phyloP scores from a whole-genome alignment of 2,888 invertebrate genomes.

The Palloptera scutellata region DNA sequence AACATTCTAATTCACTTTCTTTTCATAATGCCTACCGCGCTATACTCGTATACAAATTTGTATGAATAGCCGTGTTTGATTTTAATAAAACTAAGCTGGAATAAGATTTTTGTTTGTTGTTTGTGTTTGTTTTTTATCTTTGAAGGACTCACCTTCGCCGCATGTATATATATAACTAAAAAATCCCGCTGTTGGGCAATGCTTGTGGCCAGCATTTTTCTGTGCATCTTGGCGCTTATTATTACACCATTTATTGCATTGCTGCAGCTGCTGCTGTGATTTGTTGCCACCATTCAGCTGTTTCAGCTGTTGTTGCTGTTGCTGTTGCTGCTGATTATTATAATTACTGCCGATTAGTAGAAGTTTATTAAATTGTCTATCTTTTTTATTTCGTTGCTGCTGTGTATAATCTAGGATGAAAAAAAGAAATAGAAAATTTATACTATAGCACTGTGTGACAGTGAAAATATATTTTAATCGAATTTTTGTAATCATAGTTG shows the following conservation, averaged over 20 bases:
- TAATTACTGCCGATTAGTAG: no score
- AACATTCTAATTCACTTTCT: no score
- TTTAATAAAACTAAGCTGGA: no score
- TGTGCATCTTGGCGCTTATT: slow-evolving; percentile 27
- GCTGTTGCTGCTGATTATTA: slow-evolving; percentile 33
- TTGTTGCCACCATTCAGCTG: slow-evolving; percentile 24
- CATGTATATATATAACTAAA: slow-evolving; percentile 51
- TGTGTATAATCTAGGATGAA: background rate
- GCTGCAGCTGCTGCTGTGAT: slow-evolving; percentile 21
- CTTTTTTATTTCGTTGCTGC: background rate
- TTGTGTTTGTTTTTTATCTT: slow-evolving; percentile 1
- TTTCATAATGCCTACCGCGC: no score
- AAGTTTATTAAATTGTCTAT: no score
- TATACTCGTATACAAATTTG: no score
- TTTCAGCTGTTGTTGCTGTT: slow-evolving; percentile 36
- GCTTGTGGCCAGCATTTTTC: slow-evolving; percentile 27
- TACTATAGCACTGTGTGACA: no score
- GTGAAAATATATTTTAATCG: no score
- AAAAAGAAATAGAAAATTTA: slow-evolving; percentile 4
- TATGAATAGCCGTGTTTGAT: no score
- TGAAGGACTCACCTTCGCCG: slow-evolving; percentile 58
- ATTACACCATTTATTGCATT: slow-evolving; percentile 26
- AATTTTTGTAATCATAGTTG: no score
- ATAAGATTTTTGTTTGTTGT: no score
- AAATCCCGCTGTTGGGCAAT: slow-evolving; percentile 31